A percentile compares a stretch with the other conserved stretches of the same genome.
These are phyloP conservation scores for Geodia barretti DNA, from an alignment of 37 sponge, comb jelly and placozoan species.

Conservation along the genomic window DNA sequence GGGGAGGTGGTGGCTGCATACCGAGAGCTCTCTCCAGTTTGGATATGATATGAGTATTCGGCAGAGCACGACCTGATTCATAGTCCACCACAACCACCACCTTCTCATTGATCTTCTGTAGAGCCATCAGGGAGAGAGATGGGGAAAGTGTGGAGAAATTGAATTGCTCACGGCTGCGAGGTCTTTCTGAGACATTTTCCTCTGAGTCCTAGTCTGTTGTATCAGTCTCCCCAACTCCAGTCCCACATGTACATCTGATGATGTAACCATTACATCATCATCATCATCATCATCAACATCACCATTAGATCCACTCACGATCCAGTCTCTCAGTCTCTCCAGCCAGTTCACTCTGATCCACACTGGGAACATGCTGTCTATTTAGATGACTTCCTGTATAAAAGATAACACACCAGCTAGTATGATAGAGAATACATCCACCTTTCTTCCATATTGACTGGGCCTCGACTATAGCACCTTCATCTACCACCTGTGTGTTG, in stretches of 20 bases:
- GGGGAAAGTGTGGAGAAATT: too few species aligned
- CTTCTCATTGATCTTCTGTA: conserved; percentile 62
- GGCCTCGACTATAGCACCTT: background rate
- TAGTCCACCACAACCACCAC: conserved; percentile 44
- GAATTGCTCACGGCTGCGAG: conserved; percentile 40
- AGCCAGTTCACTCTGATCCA: conserved; percentile 32
- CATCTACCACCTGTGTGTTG: background rate
- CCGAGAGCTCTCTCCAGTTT: conserved; percentile 66
- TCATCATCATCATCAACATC: background rate
- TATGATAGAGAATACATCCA: background rate
- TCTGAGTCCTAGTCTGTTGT: conserved; percentile 18
- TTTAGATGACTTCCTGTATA: conserved; percentile 10
- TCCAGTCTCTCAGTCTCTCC: conserved; percentile 49
- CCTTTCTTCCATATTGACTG: conserved; percentile 35
- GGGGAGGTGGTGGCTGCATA: background rate
- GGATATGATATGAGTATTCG: conserved; percentile 35
- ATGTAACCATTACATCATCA: too few species aligned
- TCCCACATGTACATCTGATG: conserved; percentile 39
- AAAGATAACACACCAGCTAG: background rate
- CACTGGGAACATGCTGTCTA: conserved; percentile 19
- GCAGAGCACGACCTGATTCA: conserved; percentile 42
- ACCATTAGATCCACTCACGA: conserved; percentile 29
- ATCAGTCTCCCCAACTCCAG: conserved; percentile 51
- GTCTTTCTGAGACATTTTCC: conserved; percentile 40
- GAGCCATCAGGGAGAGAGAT: background rate